A percentile compares a stretch with the other conserved stretches of the same genome.
Conservation (phyloP, 2,797 vertebrate species). For the Hapalemur alaotrensis region DNA sequence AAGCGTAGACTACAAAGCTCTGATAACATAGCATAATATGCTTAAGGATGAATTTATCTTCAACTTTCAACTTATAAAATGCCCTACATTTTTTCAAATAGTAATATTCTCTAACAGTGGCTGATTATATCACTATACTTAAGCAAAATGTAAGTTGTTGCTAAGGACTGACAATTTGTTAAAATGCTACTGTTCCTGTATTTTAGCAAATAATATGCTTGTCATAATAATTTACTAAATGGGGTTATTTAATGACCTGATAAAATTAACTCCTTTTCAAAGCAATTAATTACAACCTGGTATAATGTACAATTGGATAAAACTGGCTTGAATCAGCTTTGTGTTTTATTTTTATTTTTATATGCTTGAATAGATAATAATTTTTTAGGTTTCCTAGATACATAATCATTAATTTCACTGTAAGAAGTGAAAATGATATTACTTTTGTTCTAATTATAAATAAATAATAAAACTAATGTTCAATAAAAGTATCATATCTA, state of each 20-base stretch:
- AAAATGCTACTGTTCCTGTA: slow-evolving; percentile 17
- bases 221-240: slow-evolving; percentile 49
- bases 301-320: neutral
- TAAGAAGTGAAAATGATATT: neutral
- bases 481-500: neutral
- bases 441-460: slow-evolving; percentile 10
- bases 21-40: neutral
- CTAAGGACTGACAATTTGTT: slow-evolving; percentile 24
- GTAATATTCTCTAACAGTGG: neutral
- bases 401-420: neutral
- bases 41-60: neutral
- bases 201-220: slow-evolving; percentile 59
- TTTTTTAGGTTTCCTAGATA: neutral
- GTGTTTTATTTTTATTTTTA: slow-evolving; percentile 30
- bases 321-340: neutral
- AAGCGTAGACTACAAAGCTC: neutral
- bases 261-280: slow-evolving; percentile 58
- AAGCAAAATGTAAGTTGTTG: neutral
- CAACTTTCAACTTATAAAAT: slow-evolving; percentile 27
- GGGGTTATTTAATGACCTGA: slow-evolving; percentile 41
- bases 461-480: neutral
- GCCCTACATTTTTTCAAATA: neutral
- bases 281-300: slow-evolving; percentile 51
- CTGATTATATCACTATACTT: neutral
- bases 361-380: neutral